A percentile compares a stretch with the other conserved stretches of the same genome.
These are phyloP conservation scores for Drosophila kurseongensis DNA, from an alignment of 1,140 invertebrate species.

Conservation along the genomic window DNA sequence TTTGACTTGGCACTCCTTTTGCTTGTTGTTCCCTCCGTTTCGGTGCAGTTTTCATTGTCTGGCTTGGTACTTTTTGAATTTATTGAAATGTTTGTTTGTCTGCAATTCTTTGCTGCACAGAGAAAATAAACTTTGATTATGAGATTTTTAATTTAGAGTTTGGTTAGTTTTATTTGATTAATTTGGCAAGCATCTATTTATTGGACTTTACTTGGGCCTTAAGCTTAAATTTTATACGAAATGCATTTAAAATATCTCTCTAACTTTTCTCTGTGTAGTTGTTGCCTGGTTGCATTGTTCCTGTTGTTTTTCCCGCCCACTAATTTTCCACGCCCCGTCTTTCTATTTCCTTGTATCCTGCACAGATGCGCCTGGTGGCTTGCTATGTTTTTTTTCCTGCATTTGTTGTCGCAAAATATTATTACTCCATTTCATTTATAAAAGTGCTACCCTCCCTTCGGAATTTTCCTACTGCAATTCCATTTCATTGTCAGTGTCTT, in stretches of 20 bases:
- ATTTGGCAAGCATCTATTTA: background rate
- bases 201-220: too few species aligned
- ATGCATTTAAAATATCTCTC: too few species aligned
- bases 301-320: slow-evolving; percentile 5
- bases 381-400: slow-evolving; percentile 41
- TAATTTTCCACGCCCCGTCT: background rate
- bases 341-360: slow-evolving; percentile 13
- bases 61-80: slow-evolving; percentile 67
- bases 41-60: slow-evolving; percentile 58
- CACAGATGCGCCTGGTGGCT: slow-evolving; percentile 51
- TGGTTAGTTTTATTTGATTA: background rate
- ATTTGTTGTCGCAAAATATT: slow-evolving; percentile 80
- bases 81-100: slow-evolving; percentile 83
- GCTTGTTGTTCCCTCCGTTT: slow-evolving; percentile 59
- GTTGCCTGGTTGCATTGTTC: slow-evolving; percentile 55
- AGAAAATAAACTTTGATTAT: background rate
- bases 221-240: too few species aligned
- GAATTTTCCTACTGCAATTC: slow-evolving; percentile 51
- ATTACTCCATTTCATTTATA: slow-evolving; percentile 84
- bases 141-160: background rate
- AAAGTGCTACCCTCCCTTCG: slow-evolving; percentile 52
- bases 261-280: slow-evolving; percentile 3
- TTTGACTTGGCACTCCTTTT: slow-evolving; percentile 70
- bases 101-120: slow-evolving; percentile 35
- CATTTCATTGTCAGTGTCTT: slow-evolving; percentile 78